Evolutionary conservation across 2,888 invertebrate genomes (phyloP), one percentile per base, ranked within the genome.

Genomic region (Furcula furcula): DNA sequence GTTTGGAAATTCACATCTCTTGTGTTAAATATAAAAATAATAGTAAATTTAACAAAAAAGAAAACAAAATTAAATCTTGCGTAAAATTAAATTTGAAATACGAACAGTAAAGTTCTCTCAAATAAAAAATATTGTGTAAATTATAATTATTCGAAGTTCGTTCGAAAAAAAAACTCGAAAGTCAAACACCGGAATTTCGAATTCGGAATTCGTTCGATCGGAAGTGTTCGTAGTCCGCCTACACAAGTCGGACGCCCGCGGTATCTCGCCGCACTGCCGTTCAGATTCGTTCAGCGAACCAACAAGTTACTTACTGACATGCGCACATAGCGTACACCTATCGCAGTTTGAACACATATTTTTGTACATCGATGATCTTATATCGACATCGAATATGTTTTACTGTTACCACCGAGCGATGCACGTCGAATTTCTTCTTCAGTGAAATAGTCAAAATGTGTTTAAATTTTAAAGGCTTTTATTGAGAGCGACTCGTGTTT

Each of bases 231-330:
- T 30, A 53, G 43, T 34, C 48, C 54, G 60, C 50, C 60, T 39
- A 58, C 51, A 68, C 80, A 73, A 74, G 72, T 66, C 64, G 52
- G 61, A 59, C 65, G 67, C 55, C 58, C 64, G 76, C 78, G 72
- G 51, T 59, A 56, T 63, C 75, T 74, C 83, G 70, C 65, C 85
- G 85, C 86, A 87, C 87, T 87, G 86, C 80, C 83, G 84, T 66
- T 65, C 65, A 52, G 61, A 65, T 65, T 57, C 55, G 62, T 53
- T 60, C 62, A 46, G 57, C 67, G 68, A 69, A 77, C 84, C 87
- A 87, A 87, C 87, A 87, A 87, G 87, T 86, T 86, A 83, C 59
- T 74, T 50, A 55, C 69, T 67, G 84, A 75, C 87, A 87, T 87
- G 87, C 87, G 87, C 87, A 77, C 69, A 72, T 41, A 36, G 57